Percentiles rank a stretch among this genome's conserved stretches.
Conservation (phyloP, 2,797 vertebrate species). For the Danio albolineatus region DNA sequence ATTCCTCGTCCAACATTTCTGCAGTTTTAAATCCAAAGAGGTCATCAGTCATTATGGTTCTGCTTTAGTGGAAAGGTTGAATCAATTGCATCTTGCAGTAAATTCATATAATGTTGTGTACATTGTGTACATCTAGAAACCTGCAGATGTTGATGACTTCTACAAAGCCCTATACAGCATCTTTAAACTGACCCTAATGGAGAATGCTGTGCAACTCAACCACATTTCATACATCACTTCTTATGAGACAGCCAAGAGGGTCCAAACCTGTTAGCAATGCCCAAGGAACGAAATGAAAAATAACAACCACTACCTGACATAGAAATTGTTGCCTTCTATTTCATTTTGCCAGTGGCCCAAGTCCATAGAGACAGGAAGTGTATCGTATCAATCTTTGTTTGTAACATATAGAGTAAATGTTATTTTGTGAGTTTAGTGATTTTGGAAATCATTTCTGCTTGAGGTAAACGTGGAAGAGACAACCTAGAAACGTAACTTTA, state of each 20-base stretch:
- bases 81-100: not conserved
- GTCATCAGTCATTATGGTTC: conserved; percentile 6
- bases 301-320: conserved; percentile 65
- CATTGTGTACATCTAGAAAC: not conserved
- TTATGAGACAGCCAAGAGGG: conserved; percentile 69
- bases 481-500: not conserved
- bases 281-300: conserved; percentile 59
- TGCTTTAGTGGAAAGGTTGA: conserved; percentile 5
- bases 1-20: not conserved
- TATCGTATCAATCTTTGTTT: conserved; percentile 48
- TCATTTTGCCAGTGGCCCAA: conserved; percentile 37
- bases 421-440: conserved; percentile 5
- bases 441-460: not conserved
- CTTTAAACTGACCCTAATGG: conserved; percentile 68
- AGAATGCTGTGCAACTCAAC: conserved; percentile 58
- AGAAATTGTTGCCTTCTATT: conserved; percentile 48
- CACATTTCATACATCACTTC: conserved; percentile 69
- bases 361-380: conserved; percentile 52
- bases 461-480: not conserved
- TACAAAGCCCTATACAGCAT: conserved; percentile 47
- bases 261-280: conserved; percentile 60
- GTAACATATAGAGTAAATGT: not conserved
- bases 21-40: not conserved
- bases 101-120: conserved; percentile 4
- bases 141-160: conserved; percentile 62